Percentiles rank a stretch among this genome's conserved stretches.
Conservation (phyloP, 1,140 invertebrate genomes). For the Ylistrum balloti region DNA sequence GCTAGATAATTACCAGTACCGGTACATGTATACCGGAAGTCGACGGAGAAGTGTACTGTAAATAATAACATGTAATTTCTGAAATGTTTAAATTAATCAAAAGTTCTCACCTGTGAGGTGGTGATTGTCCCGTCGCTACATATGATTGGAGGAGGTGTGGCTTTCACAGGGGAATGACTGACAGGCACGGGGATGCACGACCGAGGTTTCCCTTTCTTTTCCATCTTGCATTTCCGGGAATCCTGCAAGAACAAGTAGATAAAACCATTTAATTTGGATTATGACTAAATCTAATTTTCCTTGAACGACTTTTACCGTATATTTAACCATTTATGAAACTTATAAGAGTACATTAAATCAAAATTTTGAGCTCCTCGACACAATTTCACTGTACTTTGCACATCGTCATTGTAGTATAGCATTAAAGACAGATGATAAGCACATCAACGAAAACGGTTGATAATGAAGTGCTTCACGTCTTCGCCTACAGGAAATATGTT, state of each 20-base stretch:
- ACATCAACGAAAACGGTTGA: background rate
- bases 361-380: too few species aligned
- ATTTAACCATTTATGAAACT: background rate
- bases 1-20: too few species aligned
- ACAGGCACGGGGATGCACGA: conserved; percentile 24
- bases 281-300: background rate
- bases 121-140: conserved; percentile 11
- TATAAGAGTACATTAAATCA: background rate
- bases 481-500: background rate
- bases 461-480: background rate
- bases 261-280: background rate
- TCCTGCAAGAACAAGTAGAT: background rate
- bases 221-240: conserved; percentile 31
- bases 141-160: background rate
- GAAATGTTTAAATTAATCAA: too few species aligned
- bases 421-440: background rate
- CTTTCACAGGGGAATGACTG: conserved; percentile 22
- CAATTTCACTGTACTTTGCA: background rate
- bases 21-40: too few species aligned
- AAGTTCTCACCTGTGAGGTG: background rate
- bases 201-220: conserved; percentile 6
- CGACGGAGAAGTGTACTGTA: too few species aligned
- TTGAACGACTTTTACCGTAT: background rate
- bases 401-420: too few species aligned
- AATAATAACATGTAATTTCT: too few species aligned